phyloP scores from a whole-genome alignment of 2,797 vertebrate genomes.

The Oryzias dopingdopingensis region DNA sequence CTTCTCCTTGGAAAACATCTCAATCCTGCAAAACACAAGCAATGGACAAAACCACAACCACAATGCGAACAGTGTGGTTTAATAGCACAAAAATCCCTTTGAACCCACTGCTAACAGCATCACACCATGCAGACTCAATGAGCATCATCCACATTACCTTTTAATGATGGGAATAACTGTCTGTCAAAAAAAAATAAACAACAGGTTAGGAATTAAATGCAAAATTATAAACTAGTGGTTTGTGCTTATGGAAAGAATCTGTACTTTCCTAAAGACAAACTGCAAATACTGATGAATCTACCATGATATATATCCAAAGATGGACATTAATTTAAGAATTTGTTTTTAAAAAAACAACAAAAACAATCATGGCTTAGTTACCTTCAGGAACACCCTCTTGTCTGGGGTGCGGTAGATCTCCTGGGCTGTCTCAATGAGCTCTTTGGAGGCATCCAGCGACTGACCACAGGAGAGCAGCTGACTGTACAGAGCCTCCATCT shows the following conservation, averaged over 20 bases:
- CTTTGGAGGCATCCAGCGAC: conserved; percentile 85
- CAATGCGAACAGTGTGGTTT: neutral
- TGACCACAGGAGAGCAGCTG: conserved; percentile 88
- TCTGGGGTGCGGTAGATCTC: conserved; percentile 80
- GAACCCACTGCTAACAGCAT: conserved; percentile 1
- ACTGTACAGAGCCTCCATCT: conserved; percentile 86
- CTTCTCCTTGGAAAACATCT: conserved; percentile 83
- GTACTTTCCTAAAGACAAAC: too few relatives aligned
- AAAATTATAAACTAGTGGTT: conserved; percentile 1
- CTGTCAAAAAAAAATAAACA: conserved; percentile 73
- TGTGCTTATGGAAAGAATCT: too few relatives aligned
- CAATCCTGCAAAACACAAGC: conserved; percentile 72
- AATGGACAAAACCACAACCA: too few relatives aligned
- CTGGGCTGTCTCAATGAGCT: conserved; percentile 87
- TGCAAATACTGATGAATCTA: too few relatives aligned
- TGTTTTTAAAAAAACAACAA: neutral
- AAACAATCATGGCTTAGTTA: conserved; percentile 40
- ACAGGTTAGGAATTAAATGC: conserved; percentile 7
- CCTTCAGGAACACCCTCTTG: conserved; percentile 87
- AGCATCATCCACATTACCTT: conserved; percentile 78
- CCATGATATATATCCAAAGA: neutral
- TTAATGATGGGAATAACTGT: conserved; percentile 81
- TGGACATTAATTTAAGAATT: neutral
- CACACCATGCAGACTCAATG: conserved; percentile 25
- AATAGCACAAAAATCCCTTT: conserved; percentile 12